Evolutionary conservation across 2,888 invertebrate species (phyloP).

Genomic region (Eucera pruinosa): DNA sequence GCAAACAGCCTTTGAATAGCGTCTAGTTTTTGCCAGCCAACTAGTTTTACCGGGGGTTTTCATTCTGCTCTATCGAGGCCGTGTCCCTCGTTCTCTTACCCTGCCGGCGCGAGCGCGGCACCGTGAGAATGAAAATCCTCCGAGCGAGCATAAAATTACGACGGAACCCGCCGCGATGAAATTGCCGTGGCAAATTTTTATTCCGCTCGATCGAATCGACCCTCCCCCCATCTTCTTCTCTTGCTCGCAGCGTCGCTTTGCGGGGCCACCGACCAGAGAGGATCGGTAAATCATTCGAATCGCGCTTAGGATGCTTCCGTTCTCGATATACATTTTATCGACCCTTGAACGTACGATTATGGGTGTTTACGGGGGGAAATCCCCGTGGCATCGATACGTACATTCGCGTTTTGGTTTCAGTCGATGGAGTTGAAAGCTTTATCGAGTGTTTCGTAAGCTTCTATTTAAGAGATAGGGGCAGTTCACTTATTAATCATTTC

Average conservation of each 20-base stretch:
- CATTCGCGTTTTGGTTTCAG: too few relatives aligned
- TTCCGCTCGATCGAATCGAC: neutral
- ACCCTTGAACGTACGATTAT: neutral
- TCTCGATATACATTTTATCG: neutral
- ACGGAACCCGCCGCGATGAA: neutral
- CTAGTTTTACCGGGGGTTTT: slow-evolving; percentile 77
- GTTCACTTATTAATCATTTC: too few relatives aligned
- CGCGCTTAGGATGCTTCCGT: neutral
- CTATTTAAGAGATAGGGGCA: too few relatives aligned
- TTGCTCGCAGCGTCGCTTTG: too few relatives aligned
- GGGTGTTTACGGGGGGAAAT: neutral
- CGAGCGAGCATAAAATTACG: slow-evolving; percentile 32
- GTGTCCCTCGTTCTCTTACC: slow-evolving; percentile 37
- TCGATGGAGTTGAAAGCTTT: too few relatives aligned
- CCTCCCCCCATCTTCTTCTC: too few relatives aligned
- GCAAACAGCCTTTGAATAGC: slow-evolving; percentile 78
- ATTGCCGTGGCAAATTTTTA: slow-evolving; percentile 30
- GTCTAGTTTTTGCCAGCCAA: slow-evolving; percentile 78
- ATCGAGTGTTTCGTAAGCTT: too few relatives aligned
- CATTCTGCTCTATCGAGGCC: slow-evolving; percentile 67
- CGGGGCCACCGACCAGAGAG: neutral
- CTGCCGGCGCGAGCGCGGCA: slow-evolving; percentile 30
- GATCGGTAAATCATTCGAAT: neutral
- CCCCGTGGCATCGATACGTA: too few relatives aligned
- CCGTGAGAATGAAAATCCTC: slow-evolving; percentile 67